Evolutionary conservation across 2,888 invertebrate species (phyloP), one percentile per base, ranked within the genome.

Genomic region (Eilema griseolum): DNA sequence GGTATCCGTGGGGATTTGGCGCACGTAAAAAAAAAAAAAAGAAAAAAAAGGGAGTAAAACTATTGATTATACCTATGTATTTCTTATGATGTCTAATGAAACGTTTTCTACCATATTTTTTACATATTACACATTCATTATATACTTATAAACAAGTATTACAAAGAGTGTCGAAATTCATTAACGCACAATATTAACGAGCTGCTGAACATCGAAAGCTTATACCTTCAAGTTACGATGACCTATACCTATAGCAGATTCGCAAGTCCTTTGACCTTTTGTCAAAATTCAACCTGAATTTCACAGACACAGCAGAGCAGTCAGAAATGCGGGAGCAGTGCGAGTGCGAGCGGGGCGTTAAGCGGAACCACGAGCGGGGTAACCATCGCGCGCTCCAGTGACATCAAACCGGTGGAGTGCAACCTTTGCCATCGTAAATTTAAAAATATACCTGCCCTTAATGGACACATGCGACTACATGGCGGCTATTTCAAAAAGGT

Each of bases 381-480:
- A 68, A 73, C 88, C 75, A 78, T 85, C 78, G 79, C 88, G 72
- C 90, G 93, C 73, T 91, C 96, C 82, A 93, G 96, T 60, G 97
- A 98, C 83, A 96, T 96, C 73, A 98, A 98, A 88, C 98, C 98
- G 61, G 99, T 99, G 73, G 98, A 98, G 91, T 99, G 99, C 94
- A 98, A 98, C 93, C 96, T 99, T 74, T 99, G 99, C 91, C 98
- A 98, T 93, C 96, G 99, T 83, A 98, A 98, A 90, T 99, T 99
- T 95, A 99, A 99, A 95, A 99, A 99, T 92, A 98, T 99, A 92
- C 99, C 99, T 28, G 99, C 99, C 37, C 96, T 99, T 70, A 99
- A 99, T 93, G 99, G 99, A 12, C 99, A 99, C 90, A 99, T 99
- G 99, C 96, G 99, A 86, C 96, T 99, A 77, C 99, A 99, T 92